phyloP scores from a whole-genome alignment of 2,797 vertebrate species.

The Cichlasoma orientale region DNA sequence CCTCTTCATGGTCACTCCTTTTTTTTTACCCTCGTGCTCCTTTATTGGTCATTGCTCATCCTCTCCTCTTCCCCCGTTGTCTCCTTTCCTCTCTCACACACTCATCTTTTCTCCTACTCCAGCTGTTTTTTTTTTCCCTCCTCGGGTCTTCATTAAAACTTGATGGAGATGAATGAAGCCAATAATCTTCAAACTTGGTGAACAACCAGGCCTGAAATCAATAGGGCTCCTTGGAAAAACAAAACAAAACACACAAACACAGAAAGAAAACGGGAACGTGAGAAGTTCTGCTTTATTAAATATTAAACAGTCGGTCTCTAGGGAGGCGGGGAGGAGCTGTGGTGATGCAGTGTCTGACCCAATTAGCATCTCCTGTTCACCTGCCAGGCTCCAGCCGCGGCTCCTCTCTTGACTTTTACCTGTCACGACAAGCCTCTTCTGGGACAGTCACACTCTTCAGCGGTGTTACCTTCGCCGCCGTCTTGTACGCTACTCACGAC shows the following conservation, averaged over 20 bases:
- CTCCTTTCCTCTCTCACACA: neutral
- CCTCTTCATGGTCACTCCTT: neutral
- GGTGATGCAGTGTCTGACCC: conserved; percentile 72
- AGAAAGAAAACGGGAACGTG: conserved; percentile 28
- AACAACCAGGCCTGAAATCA: conserved; percentile 78
- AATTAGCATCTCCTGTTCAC: conserved; percentile 77
- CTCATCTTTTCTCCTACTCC: conserved; percentile 9
- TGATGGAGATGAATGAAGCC: conserved; percentile 80
- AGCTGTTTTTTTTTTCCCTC: conserved; percentile 32
- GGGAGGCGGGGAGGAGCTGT: conserved; percentile 60
- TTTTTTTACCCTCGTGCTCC: neutral
- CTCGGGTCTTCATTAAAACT: conserved; percentile 79
- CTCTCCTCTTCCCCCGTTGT: neutral
- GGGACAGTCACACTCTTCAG: conserved; percentile 49
- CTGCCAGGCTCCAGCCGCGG: conserved; percentile 58
- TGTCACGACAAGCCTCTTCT: conserved; percentile 48
- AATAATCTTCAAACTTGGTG: conserved; percentile 72
- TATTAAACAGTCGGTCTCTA: conserved; percentile 74
- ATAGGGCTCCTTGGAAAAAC: conserved; percentile 68
- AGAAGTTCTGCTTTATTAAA: conserved; percentile 74
- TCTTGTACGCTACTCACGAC: conserved; percentile 55
- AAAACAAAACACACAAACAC: neutral
- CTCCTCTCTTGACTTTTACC: conserved; percentile 49
- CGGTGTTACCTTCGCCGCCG: conserved; percentile 10
- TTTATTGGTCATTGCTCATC: neutral